Conservation (phyloP, 1,140 invertebrate genomes). For the Caenorhabditis briggsae region DNA sequence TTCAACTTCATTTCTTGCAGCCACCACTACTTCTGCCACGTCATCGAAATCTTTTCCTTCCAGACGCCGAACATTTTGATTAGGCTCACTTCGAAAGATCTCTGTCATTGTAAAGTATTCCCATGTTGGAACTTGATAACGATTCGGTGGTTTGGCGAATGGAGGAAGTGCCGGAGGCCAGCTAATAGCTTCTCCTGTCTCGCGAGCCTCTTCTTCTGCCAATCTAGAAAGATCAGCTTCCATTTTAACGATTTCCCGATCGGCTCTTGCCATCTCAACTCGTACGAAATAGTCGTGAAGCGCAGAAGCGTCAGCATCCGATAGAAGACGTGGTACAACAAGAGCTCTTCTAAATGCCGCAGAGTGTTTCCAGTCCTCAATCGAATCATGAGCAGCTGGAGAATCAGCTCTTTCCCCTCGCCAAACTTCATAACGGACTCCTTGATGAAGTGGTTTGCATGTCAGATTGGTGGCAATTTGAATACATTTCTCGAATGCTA, state of each 20-base stretch:
- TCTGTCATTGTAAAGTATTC: conserved; percentile 74
- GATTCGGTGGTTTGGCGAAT: conserved; percentile 69
- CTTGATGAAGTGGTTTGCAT: conserved; percentile 66
- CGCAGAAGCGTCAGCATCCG: conserved; percentile 71
- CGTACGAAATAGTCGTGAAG: conserved; percentile 74
- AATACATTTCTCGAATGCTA: conserved; percentile 75
- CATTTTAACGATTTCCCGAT: conserved; percentile 29
- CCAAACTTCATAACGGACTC: conserved; percentile 30
- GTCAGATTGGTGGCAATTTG: conserved; percentile 73
- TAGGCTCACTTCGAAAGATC: conserved; percentile 75
- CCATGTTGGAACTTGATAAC: conserved; percentile 76
- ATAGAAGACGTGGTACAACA: conserved; percentile 74
- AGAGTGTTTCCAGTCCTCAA: conserved; percentile 63
- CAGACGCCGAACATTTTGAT: conserved; percentile 71
- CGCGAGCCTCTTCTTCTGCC: conserved; percentile 66
- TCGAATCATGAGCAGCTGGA: conserved; percentile 70
- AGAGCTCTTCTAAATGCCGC: conserved; percentile 72
- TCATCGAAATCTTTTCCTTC: conserved; percentile 72
- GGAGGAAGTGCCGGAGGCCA: conserved; percentile 71
- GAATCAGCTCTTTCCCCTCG: conserved; percentile 61
- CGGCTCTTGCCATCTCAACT: conserved; percentile 69
- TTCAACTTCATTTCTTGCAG: conserved; percentile 67
- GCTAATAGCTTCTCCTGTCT: conserved; percentile 64
- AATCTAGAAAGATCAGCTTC: conserved; percentile 53
- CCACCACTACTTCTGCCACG: conserved; percentile 69